These are phyloP conservation scores for Oreohelix idahoensis DNA, from an alignment of 1,140 invertebrate genomes.

Conservation along the genomic window DNA sequence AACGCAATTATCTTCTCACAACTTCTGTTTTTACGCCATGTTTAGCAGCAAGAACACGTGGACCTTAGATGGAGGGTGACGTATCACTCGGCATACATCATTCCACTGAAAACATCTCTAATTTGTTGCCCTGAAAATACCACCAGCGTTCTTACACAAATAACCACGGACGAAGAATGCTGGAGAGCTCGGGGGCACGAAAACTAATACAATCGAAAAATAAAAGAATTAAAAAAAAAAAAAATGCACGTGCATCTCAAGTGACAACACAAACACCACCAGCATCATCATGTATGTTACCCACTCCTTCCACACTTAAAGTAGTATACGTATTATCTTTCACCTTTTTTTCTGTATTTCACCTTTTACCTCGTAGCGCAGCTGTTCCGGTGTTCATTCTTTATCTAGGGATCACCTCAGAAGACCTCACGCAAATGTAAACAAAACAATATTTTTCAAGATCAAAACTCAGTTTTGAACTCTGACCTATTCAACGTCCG, in stretches of 20 bases:
- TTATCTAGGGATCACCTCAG: neutral
- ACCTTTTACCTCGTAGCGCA: neutral
- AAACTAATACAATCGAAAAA: too few relatives aligned
- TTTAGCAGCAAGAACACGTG: too few relatives aligned
- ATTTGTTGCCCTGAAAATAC: too few relatives aligned
- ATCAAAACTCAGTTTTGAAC: slow-evolving; percentile 1
- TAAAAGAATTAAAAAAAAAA: too few relatives aligned
- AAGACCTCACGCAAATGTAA: slow-evolving; percentile 3
- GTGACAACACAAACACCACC: neutral
- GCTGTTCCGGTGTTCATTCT: neutral
- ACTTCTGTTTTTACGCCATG: too few relatives aligned
- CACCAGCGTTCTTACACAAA: too few relatives aligned
- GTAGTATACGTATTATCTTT: neutral
- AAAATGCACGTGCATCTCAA: neutral
- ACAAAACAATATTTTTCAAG: neutral
- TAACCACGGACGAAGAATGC: too few relatives aligned
- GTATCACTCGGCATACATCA: too few relatives aligned
- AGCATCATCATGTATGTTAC: neutral
- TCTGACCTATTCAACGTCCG: neutral
- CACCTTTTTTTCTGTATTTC: neutral
- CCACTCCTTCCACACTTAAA: neutral
- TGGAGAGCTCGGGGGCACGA: too few relatives aligned
- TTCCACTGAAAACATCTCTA: too few relatives aligned
- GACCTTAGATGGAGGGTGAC: too few relatives aligned
- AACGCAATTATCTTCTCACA: too few relatives aligned